A percentile compares a stretch with the other conserved stretches of the same genome.
phyloP scores from a whole-genome alignment of 2,888 invertebrate species.

The Pterobdella sp. region DNA sequence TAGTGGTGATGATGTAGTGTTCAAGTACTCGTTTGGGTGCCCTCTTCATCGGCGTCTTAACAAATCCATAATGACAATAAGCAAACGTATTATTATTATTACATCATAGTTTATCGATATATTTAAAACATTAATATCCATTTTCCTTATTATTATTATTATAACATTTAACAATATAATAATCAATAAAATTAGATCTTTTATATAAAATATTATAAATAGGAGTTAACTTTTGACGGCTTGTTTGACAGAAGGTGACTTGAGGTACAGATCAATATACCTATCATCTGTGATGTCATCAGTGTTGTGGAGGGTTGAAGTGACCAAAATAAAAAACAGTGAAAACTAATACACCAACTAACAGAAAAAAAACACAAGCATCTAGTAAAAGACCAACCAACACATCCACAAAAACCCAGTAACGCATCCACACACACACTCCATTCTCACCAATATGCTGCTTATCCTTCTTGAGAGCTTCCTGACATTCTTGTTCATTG shows the following conservation, averaged over 20 bases:
- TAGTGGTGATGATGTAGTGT: neutral
- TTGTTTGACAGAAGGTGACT: neutral
- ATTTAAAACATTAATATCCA: neutral
- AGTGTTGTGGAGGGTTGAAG: too few relatives aligned
- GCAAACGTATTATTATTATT: too few relatives aligned
- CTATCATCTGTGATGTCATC: slow-evolving; percentile 10
- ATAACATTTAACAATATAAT: neutral
- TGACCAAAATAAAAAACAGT: too few relatives aligned
- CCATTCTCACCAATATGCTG: slow-evolving; percentile 85
- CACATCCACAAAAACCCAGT: too few relatives aligned
- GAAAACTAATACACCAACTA: neutral
- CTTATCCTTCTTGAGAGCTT: slow-evolving; percentile 71
- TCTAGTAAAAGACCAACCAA: neutral
- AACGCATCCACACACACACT: too few relatives aligned
- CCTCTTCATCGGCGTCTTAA: neutral
- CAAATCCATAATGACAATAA: neutral
- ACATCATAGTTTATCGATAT: too few relatives aligned
- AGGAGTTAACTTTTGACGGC: neutral
- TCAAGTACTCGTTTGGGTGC: slow-evolving; percentile 7
- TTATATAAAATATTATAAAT: neutral
- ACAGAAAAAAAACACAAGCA: neutral
- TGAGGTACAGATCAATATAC: slow-evolving; percentile 7
- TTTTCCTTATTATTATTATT: neutral
- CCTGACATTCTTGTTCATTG: slow-evolving; percentile 67
- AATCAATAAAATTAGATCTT: neutral